Evolutionary conservation across 2,888 invertebrate species (phyloP), one percentile per base, ranked within the genome.

Genomic region (Pollenia amentaria): DNA sequence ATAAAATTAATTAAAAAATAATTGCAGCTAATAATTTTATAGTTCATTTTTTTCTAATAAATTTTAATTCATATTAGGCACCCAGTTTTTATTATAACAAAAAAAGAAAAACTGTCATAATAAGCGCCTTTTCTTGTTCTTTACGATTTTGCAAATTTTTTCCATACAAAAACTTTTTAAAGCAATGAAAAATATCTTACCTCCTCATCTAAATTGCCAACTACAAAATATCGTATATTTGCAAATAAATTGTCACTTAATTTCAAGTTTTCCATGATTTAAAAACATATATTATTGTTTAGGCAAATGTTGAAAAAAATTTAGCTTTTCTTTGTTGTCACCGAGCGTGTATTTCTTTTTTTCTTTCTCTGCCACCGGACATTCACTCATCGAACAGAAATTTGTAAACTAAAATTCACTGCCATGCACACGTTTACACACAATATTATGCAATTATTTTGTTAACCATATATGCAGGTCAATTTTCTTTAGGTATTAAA

Each of bases 221-320:
- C 96, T 90, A 97, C 94, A 94, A 96, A 97, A 94, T 96, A 97
- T 92, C 96, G 97, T 90, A 98, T 96, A 94, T 96, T 96, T 93
- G 96, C 96, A 94, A 98, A 98, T 90, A 98, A 89, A 90, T 92
- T 92, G 76, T 93, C 93, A 88, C 92, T 92, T 76, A 93, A 90
- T 89, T 92, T 91, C 60, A 92, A 88, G 88, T 92, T 91, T 89
- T 93, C 93, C 92, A 93, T 92, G 88, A 89, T 89, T 53, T 80
- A 84, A 12, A 87, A 38, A 57, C 67, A 81, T 79, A 77, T 42
- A 65, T 38, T 14, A 64, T 72, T 21, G 14, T 60, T 40, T 21
- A 18, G 29, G n/a, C 48, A 70, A 48, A 29, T 40, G 8, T 38
- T 6, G 12, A n/a, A 70, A 65, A 57, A 46, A 48, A 60, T 40